These are phyloP conservation scores for Rattus rattus DNA, from an alignment of 2,113 vertebrate genomes.

Conservation along the genomic window DNA sequence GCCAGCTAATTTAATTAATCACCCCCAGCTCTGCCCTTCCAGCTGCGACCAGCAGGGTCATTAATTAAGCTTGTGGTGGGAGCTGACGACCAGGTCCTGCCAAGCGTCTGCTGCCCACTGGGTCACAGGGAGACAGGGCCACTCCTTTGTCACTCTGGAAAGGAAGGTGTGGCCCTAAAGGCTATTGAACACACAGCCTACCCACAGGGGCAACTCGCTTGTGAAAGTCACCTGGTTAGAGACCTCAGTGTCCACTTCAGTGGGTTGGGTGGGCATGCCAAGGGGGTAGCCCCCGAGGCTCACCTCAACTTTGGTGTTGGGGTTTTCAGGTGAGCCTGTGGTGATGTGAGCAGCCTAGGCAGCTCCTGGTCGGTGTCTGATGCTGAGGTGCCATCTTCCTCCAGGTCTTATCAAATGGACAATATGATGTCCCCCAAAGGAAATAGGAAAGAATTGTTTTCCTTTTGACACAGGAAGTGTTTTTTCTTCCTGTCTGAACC, in stretches of 20 bases:
- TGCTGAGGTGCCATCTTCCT: rapidly evolving
- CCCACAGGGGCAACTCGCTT: neutral
- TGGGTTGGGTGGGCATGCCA: neutral
- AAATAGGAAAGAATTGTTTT: neutral
- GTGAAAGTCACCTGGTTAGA: neutral
- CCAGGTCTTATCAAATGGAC: rapidly evolving
- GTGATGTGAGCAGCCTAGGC: rapidly evolving
- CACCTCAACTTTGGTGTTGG: neutral
- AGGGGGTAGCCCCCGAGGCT: rapidly evolving
- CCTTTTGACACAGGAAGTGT: neutral
- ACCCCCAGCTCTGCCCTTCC: constrained; percentile 92
- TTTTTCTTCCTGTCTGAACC: neutral
- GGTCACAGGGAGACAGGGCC: constrained; percentile 79
- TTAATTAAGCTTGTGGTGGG: constrained; percentile 91
- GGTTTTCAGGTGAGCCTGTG: neutral
- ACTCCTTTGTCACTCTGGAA: constrained; percentile 36
- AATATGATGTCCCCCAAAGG: neutral
- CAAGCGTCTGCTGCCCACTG: constrained; percentile 86
- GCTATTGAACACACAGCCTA: neutral
- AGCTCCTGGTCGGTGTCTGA: neutral
- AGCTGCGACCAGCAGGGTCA: constrained; percentile 92
- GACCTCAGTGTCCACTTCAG: rapidly evolving
- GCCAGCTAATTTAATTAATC: constrained; percentile 95
- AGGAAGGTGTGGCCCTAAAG: constrained; percentile 9
- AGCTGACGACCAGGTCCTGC: constrained; percentile 87